Conservation (phyloP, 2,797 vertebrate genomes). For the Chromobotia macracanthus region DNA sequence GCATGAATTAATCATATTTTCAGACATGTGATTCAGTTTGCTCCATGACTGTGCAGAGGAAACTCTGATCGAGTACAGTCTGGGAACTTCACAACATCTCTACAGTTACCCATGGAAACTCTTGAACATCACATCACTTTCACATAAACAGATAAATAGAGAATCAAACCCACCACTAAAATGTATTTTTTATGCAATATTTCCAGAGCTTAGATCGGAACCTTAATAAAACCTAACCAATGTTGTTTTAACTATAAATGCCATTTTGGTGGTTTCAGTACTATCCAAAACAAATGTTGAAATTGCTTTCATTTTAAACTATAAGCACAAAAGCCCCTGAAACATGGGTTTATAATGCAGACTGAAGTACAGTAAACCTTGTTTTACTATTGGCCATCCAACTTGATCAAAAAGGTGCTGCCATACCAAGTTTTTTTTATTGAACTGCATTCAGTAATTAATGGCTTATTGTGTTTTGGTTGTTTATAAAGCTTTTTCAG, state of each 20-base stretch:
- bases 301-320: background rate
- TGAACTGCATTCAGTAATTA: background rate
- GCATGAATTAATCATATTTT: background rate
- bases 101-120: conserved; percentile 25
- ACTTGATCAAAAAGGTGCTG: background rate
- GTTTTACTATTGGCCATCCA: background rate
- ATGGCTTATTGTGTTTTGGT: background rate
- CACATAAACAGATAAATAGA: background rate
- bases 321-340: background rate
- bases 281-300: background rate
- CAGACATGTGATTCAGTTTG: conserved; percentile 2
- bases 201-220: background rate
- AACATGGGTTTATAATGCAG: background rate
- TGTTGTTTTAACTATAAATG: background rate
- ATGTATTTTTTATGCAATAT: background rate
- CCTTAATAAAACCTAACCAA: background rate
- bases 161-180: conserved; percentile 2
- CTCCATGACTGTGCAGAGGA: conserved; percentile 26
- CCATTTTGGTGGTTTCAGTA: background rate
- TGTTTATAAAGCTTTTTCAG: background rate
- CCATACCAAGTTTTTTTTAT: background rate
- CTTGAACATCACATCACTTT: background rate
- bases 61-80: conserved; percentile 13
- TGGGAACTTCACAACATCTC: background rate
- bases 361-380: background rate